Conservation (phyloP, 2,888 invertebrate species). For the Poecilus cupreus region DNA sequence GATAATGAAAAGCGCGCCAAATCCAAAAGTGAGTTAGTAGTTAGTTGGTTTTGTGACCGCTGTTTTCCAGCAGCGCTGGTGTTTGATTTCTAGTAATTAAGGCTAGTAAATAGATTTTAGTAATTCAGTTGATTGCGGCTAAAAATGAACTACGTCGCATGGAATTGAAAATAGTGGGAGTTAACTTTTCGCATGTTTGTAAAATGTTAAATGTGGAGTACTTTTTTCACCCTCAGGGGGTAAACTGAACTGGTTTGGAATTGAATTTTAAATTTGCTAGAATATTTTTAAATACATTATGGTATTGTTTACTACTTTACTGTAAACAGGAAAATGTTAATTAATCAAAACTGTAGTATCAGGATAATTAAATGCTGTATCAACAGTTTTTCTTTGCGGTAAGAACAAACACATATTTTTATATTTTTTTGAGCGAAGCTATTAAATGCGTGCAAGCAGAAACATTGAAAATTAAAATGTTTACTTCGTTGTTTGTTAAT, state of each 20-base stretch:
- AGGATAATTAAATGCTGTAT: not conserved
- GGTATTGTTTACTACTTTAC: not conserved
- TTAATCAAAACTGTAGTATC: conserved; percentile 8
- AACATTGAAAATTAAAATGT: not conserved
- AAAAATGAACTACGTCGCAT: not conserved
- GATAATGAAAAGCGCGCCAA: conserved; percentile 45
- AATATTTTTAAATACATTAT: conserved; percentile 35
- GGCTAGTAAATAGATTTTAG: not conserved
- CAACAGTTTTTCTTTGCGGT: not conserved
- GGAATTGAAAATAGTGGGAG: not conserved
- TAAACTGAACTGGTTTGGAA: conserved; percentile 1
- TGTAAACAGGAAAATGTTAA: conserved; percentile 22
- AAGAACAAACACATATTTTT: not conserved
- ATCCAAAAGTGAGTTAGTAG: conserved; percentile 4
- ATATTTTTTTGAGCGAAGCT: not conserved
- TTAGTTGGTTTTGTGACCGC: conserved; percentile 9
- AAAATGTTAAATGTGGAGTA: not conserved
- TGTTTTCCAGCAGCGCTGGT: not conserved
- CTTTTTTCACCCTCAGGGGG: not conserved
- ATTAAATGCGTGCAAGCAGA: conserved; percentile 2
- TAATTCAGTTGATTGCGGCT: not conserved
- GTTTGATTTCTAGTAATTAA: not conserved
- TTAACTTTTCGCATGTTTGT: not conserved
- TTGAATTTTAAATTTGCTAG: conserved; percentile 28
- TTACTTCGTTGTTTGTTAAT: conserved; percentile 1